Evolutionary conservation across 1,140 invertebrate genomes (phyloP), one percentile per base, ranked within the genome.

Genomic region (Ptiloglossa arizonensis): DNA sequence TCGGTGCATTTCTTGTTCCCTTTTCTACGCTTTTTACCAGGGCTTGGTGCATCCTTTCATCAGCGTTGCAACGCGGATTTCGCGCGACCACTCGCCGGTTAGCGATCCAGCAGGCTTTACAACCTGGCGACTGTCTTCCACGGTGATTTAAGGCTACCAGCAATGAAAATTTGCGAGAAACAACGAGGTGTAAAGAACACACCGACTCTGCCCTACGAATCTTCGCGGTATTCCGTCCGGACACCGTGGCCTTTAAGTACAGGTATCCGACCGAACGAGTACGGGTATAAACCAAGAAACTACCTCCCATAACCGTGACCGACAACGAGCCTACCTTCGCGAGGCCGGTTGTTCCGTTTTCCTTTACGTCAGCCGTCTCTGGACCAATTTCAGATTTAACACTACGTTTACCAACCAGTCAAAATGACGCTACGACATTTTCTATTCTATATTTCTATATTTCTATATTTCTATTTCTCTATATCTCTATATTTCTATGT

Each of bases 141-240:
- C 41, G 66, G 59, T 87, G 81, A 87, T 87, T 87, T 87, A 87
- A 68, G 62, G 68, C 79, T 59, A 17, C 46, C 50, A 29, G 75
- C 62, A 70, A 68, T 64, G 79, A 76, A 64, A 87, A 85, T 87
- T 84, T 79, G 79, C 71, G 81, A 74, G 72, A 74, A 84, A 84
- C 79, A 81, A 86, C 78, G 80, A 85, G 84, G 81, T 86, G 84
- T 73, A 86, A 86, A 86, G 80, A 86, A 76, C 62, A 72, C 72
- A 71, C 72, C 64, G 59, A 62, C 56, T 62, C 59, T 72, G 62
- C 62, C 66, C 59, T 27, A 80, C 84, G 77, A 86, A 86, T 80
- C 60, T 86, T 60, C 44, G 66, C 62, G 59, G 71, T 79, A 67
- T 35, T 72, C 62, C 29, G 57, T 13, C 46, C 19, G 63, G 59